Conservation (phyloP, 92 coral and sea anemone species). For the Chrysogorgia sp. region DNA sequence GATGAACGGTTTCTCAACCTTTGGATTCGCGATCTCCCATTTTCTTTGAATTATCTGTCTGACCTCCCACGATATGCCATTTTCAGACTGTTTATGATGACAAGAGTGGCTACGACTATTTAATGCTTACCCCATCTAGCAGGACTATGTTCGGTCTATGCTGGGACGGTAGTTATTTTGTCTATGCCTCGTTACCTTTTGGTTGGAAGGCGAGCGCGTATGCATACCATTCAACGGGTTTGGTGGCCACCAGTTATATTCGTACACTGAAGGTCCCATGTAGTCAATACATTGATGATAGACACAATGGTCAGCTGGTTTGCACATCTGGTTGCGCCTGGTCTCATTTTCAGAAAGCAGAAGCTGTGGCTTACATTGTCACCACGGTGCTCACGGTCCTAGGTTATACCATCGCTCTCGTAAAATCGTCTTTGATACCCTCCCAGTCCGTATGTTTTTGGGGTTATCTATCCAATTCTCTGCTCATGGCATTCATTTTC, state of each 20-base stretch:
- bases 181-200: conserved; percentile 68
- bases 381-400: conserved; percentile 54
- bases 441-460: conserved; percentile 57
- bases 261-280: no score
- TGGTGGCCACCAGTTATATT: no score
- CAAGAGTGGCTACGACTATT: conserved; percentile 70
- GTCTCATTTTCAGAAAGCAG: no score
- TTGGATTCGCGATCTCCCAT: conserved; percentile 66
- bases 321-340: conserved; percentile 19
- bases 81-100: conserved; percentile 69
- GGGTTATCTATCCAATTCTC: conserved; percentile 62
- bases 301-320: conserved; percentile 65
- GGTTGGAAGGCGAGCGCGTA: conserved; percentile 72
- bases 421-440: conserved; percentile 55
- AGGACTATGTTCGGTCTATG: conserved; percentile 63
- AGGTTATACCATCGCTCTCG: conserved; percentile 68
- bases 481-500: conserved; percentile 51
- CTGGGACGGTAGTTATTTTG: conserved; percentile 69
- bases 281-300: no score
- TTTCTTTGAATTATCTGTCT: conserved; percentile 51
- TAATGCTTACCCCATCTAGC: conserved; percentile 47
- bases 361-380: conserved; percentile 61
- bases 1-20: no score
- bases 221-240: conserved; percentile 57
- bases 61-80: no score